Conservation (phyloP, 2,113 vertebrate genomes). For the Piaya cayana region DNA sequence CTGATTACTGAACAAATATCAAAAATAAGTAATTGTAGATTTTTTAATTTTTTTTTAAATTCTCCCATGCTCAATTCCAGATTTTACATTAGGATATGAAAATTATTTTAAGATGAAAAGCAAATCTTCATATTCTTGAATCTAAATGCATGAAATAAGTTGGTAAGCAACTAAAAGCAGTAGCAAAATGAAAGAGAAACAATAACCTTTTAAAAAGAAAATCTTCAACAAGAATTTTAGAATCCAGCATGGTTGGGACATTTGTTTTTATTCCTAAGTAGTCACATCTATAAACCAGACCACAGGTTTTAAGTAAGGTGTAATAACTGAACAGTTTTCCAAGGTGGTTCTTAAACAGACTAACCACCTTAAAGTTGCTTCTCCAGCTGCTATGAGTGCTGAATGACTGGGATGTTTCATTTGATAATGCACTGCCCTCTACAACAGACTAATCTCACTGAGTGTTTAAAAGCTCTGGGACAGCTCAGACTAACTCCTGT, state of each 20-base stretch:
- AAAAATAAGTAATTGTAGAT: background rate
- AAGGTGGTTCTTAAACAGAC: background rate
- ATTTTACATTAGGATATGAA: background rate
- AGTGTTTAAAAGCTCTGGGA: background rate
- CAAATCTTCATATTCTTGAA: background rate
- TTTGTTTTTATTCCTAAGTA: background rate
- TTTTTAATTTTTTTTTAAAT: background rate
- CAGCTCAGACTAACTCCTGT: background rate
- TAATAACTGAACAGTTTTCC: background rate
- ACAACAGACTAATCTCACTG: background rate
- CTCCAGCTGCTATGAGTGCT: background rate
- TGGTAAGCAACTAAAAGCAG: background rate
- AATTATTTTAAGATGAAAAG: background rate
- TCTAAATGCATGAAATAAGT: background rate
- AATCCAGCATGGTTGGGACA: background rate
- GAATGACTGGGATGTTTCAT: background rate
- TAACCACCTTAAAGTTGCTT: background rate
- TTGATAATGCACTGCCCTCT: background rate
- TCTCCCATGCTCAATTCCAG: background rate
- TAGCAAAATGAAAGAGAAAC: background rate
- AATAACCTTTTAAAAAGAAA: background rate
- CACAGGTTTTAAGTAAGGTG: background rate
- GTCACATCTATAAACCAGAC: background rate
- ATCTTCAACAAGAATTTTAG: background rate
- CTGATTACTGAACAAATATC: background rate